A percentile compares a stretch with the other conserved stretches of the same genome.
Evolutionary conservation across 1,140 invertebrate species (phyloP).

Genomic region (Centruroides vittatus): DNA sequence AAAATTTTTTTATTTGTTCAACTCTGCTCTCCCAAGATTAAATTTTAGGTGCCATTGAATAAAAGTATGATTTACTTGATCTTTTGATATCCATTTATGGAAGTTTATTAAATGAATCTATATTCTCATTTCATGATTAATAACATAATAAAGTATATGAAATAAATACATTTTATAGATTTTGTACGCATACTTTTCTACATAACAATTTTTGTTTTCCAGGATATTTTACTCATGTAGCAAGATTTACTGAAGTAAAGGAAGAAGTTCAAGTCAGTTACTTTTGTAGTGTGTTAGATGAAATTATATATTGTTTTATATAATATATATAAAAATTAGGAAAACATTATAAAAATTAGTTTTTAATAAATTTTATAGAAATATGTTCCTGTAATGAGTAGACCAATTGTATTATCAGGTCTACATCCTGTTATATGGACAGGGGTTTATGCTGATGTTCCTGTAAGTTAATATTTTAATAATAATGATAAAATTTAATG

Average conservation of each 20-base stretch:
- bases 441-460: constrained; percentile 77
- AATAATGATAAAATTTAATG: no score
- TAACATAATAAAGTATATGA: no score
- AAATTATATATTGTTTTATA: no score
- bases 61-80: no score
- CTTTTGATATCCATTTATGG: no score
- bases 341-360: not conserved
- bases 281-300: not conserved
- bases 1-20: no score
- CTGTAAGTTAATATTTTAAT: constrained; percentile 40
- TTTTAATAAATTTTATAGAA: constrained; percentile 30
- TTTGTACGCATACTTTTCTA: constrained; percentile 4
- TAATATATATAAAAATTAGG: no score
- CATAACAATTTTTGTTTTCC: constrained; percentile 15
- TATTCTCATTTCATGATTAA: no score
- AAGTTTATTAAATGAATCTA: no score
- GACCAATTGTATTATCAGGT: constrained; percentile 56
- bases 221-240: constrained; percentile 87
- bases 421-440: constrained; percentile 76
- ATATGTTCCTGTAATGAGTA: constrained; percentile 78
- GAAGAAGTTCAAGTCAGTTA: constrained; percentile 60
- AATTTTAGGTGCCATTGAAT: no score
- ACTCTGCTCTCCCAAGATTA: no score
- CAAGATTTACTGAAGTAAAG: constrained; percentile 72
- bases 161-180: no score